Conservation (phyloP, 2,888 invertebrate species). For the Dicranocentrus wangi region DNA sequence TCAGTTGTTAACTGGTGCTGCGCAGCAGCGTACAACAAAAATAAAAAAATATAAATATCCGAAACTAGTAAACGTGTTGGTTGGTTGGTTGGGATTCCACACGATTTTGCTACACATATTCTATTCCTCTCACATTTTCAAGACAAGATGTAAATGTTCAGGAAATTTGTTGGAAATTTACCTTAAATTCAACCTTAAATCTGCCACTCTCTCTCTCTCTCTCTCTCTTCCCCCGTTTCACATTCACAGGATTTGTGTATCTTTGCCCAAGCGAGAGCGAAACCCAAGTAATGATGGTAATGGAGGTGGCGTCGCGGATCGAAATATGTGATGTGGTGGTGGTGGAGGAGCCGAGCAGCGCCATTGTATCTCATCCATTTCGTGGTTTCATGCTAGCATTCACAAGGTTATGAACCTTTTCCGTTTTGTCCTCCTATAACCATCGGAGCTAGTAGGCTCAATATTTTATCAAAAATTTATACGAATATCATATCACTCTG, state of each 20-base stretch:
- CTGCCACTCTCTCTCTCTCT: neutral
- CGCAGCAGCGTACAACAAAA: too few species aligned
- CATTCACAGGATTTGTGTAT: neutral
- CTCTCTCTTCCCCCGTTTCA: neutral
- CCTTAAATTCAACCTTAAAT: neutral
- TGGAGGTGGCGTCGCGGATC: neutral
- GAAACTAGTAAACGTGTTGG: neutral
- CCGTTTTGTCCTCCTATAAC: neutral
- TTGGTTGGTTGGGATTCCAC: too few species aligned
- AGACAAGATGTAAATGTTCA: neutral
- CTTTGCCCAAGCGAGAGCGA: neutral
- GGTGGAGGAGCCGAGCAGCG: too few species aligned
- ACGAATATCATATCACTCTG: too few species aligned
- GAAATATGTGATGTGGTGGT: neutral
- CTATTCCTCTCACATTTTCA: too few species aligned
- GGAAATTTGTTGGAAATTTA: constrained; percentile 8
- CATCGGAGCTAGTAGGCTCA: too few species aligned
- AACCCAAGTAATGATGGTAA: neutral
- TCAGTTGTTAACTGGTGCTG: constrained; percentile 13
- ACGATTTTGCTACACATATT: too few species aligned
- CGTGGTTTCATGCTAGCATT: constrained; percentile 34
- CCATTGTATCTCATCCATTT: constrained; percentile 23
- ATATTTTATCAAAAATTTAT: too few species aligned
- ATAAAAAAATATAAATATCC: neutral
- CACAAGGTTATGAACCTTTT: constrained; percentile 36